Evolutionary conservation across 2,797 vertebrate species (phyloP).

Genomic region (Apodemus agrarius): DNA sequence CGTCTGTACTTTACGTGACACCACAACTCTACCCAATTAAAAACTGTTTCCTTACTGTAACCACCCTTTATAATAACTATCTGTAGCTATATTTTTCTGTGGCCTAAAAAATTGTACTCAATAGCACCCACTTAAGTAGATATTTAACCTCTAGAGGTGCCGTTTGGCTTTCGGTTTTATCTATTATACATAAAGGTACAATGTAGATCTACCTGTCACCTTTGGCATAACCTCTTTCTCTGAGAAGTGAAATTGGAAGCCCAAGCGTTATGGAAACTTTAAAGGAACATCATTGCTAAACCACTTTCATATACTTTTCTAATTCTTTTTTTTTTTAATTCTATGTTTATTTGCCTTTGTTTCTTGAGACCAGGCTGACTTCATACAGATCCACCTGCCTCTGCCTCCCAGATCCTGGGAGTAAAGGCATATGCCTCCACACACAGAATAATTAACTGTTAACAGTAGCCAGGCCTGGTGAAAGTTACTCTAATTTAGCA

Average conservation of each 20-base stretch:
- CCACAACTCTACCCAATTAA: not conserved
- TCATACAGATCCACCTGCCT: not conserved
- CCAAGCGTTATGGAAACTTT: not conserved
- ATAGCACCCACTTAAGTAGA: not conserved
- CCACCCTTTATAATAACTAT: not conserved
- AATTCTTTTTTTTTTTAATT: not conserved
- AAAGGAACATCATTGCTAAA: not conserved
- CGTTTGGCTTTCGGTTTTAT: not conserved
- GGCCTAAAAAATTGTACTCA: not conserved
- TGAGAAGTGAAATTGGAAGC: not conserved
- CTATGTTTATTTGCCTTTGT: not conserved
- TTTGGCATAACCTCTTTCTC: not conserved
- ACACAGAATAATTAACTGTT: not conserved
- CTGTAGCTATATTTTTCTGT: conserved; percentile 3
- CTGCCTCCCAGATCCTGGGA: not conserved
- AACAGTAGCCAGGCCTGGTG: not conserved
- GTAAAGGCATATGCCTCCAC: not conserved
- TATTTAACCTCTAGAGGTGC: not conserved
- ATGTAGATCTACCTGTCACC: not conserved
- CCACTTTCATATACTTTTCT: conserved; percentile 10
- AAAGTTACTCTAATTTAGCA: conserved; percentile 23
- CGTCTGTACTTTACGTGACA: not conserved
- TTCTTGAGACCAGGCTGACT: not conserved
- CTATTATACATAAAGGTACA: not conserved
- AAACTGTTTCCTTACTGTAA: not conserved